phyloP scores from a whole-genome alignment of 2,888 invertebrate genomes.

The Pristionchus exspectatus region DNA sequence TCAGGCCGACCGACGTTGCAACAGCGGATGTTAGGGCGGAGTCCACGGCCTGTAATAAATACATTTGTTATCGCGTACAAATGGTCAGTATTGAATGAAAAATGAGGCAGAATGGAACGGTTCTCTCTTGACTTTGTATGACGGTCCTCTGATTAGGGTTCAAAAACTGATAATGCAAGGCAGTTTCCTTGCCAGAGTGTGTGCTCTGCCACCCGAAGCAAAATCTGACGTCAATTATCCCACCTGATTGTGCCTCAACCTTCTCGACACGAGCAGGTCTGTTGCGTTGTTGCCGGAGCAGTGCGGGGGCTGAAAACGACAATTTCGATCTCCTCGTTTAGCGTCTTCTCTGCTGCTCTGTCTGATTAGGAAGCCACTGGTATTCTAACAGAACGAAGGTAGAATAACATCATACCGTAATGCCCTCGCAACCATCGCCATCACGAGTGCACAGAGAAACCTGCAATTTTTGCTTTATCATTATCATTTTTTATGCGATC shows the following conservation, averaged over 20 bases:
- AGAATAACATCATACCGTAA: constrained; percentile 65
- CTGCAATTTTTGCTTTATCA: constrained; percentile 30
- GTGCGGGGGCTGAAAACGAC: constrained; percentile 62
- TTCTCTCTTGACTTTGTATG: no score
- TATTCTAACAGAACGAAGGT: neutral
- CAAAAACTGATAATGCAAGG: no score
- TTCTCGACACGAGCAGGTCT: constrained; percentile 60
- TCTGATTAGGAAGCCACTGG: neutral
- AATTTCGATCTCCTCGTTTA: no score
- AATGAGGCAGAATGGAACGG: no score
- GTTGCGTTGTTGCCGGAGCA: constrained; percentile 61
- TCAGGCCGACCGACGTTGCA: constrained; percentile 50
- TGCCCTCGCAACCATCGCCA: constrained; percentile 76
- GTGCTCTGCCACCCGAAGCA: no score
- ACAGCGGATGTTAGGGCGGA: constrained; percentile 51
- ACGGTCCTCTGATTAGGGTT: no score
- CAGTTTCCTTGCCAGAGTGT: no score
- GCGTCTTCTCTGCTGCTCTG: neutral
- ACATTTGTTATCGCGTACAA: no score
- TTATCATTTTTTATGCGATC: no score
- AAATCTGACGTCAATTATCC: neutral
- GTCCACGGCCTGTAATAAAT: constrained; percentile 2
- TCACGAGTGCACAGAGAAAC: constrained; percentile 73
- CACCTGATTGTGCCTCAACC: constrained; percentile 50
- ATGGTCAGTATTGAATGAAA: no score